These are phyloP conservation scores for Uria lomvia DNA, from an alignment of 2,113 vertebrate species.

Conservation along the genomic window DNA sequence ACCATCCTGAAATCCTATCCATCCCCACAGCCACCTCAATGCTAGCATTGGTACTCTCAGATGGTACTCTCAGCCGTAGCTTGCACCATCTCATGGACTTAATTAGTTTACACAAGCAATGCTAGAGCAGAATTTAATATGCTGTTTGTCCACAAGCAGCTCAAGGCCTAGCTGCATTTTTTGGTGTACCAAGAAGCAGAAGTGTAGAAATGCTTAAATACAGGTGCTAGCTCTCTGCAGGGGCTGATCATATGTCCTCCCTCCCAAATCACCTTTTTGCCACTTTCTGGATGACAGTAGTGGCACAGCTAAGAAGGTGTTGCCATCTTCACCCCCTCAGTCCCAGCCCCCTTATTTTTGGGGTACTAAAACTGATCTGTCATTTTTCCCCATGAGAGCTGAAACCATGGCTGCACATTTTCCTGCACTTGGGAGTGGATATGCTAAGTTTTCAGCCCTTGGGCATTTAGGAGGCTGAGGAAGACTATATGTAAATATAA, in stretches of 20 bases:
- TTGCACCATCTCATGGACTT: background rate
- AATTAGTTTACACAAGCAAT: background rate
- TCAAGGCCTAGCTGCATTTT: background rate
- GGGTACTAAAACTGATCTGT: background rate
- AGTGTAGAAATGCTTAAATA: background rate
- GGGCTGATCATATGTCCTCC: background rate
- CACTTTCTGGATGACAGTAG: fast-evolving
- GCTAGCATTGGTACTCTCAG: background rate
- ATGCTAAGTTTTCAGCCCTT: background rate
- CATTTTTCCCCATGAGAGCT: background rate
- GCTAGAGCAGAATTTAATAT: background rate
- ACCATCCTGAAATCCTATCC: background rate
- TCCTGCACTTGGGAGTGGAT: background rate
- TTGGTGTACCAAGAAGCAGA: background rate
- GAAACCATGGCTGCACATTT: background rate
- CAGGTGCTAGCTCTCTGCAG: background rate
- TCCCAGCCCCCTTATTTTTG: background rate
- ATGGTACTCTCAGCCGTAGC: background rate
- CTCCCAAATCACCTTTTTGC: background rate
- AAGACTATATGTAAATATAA: background rate
- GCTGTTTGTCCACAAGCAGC: background rate
- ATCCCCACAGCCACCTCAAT: background rate
- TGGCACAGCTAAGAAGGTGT: background rate
- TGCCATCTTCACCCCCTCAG: fast-evolving
- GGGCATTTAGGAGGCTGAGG: background rate